Percentiles rank a stretch among this genome's conserved stretches.
These are phyloP conservation scores for Lagria hirta DNA, from an alignment of 2,888 invertebrate genomes.

Conservation along the genomic window DNA sequence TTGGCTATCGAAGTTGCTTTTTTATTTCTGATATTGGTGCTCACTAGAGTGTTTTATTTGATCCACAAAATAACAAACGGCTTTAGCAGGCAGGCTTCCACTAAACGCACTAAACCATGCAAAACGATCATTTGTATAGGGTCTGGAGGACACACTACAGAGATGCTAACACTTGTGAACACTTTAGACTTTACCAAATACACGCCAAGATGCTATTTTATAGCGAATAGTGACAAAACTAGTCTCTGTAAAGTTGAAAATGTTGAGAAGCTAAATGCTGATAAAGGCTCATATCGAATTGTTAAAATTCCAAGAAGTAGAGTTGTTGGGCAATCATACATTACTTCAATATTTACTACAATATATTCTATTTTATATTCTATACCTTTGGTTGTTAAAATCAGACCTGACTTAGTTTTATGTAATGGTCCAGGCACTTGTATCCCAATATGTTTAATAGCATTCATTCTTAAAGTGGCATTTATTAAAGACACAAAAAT, in stretches of 20 bases:
- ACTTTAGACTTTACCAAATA: slow-evolving; percentile 66
- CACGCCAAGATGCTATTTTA: slow-evolving; percentile 73
- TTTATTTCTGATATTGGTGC: slow-evolving; percentile 38
- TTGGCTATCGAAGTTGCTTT: slow-evolving; percentile 37
- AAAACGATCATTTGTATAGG: slow-evolving; percentile 69
- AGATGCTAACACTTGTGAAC: slow-evolving; percentile 77
- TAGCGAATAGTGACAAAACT: slow-evolving; percentile 75
- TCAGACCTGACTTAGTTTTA: slow-evolving; percentile 78
- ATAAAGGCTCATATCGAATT: slow-evolving; percentile 54
- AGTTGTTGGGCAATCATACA: slow-evolving; percentile 83
- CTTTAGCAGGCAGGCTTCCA: slow-evolving; percentile 38
- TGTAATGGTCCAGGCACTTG: slow-evolving; percentile 98
- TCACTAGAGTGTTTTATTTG: slow-evolving; percentile 47
- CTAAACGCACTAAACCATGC: slow-evolving; percentile 40
- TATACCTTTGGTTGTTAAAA: slow-evolving; percentile 67
- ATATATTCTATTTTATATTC: slow-evolving; percentile 68
- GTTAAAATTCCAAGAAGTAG: slow-evolving; percentile 78
- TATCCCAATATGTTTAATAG: slow-evolving; percentile 82
- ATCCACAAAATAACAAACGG: slow-evolving; percentile 52
- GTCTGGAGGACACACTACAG: slow-evolving; percentile 93
- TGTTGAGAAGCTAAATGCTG: slow-evolving; percentile 50
- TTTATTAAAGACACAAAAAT: slow-evolving; percentile 70
- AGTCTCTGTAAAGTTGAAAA: slow-evolving; percentile 70
- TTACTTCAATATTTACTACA: slow-evolving; percentile 78
- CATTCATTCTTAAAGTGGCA: slow-evolving; percentile 71